Evolutionary conservation across 2,797 vertebrate genomes (phyloP).

Genomic region (Hydrocynus forskahlii): DNA sequence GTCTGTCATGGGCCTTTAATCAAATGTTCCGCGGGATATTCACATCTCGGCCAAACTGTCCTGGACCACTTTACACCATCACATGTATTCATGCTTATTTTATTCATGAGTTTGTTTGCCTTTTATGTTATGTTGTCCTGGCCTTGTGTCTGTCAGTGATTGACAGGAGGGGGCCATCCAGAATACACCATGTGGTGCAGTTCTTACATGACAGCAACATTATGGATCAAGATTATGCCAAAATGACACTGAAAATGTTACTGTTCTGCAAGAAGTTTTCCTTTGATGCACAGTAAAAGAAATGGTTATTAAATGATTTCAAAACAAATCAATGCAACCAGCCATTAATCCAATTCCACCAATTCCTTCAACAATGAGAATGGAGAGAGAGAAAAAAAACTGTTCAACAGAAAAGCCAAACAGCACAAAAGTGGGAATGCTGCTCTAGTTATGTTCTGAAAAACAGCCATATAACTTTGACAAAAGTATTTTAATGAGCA

Average conservation of each 20-base stretch:
- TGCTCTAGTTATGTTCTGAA: background rate
- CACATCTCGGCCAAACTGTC: constrained; percentile 52
- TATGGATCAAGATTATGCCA: constrained; percentile 31
- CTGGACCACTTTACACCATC: constrained; percentile 51
- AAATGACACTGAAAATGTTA: constrained; percentile 31
- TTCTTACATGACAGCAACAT: constrained; percentile 29
- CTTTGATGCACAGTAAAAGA: background rate
- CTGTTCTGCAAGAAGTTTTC: background rate
- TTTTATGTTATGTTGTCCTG: constrained; percentile 55
- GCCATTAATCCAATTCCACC: background rate
- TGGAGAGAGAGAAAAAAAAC: background rate
- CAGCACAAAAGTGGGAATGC: background rate
- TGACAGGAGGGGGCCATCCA: constrained; percentile 48
- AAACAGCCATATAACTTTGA: constrained; percentile 1
- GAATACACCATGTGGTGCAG: constrained; percentile 26
- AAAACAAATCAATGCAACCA: constrained; percentile 16
- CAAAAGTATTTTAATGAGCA: constrained; percentile 18
- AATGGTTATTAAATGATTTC: background rate
- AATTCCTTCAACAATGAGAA: background rate
- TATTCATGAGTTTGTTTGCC: constrained; percentile 58
- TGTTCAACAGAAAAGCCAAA: background rate
- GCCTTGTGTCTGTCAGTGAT: constrained; percentile 45
- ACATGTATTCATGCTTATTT: constrained; percentile 55
- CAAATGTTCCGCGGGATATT: constrained; percentile 58
- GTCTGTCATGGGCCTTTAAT: constrained; percentile 60